Percentiles rank a stretch among this genome's conserved stretches.
These are phyloP conservation scores for Corella eumyota DNA, from an alignment of 23 tunicate species.

Conservation along the genomic window DNA sequence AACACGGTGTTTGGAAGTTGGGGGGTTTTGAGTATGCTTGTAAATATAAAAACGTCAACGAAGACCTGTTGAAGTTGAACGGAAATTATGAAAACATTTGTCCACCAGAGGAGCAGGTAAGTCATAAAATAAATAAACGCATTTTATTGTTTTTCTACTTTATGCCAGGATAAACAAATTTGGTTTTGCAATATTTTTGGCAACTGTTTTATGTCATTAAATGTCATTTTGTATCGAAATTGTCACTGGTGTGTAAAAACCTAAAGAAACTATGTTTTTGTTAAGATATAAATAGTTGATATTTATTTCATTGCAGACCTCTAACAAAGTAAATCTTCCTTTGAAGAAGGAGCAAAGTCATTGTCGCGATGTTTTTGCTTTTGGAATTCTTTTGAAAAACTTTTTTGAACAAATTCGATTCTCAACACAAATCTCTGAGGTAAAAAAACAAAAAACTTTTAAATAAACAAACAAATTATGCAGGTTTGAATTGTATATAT, in stretches of 20 bases:
- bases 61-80: constrained; percentile 12
- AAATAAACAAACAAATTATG: neutral
- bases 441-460: neutral
- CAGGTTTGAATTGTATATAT: neutral
- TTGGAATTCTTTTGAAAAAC: constrained; percentile 45
- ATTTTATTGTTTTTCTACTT: too few relatives aligned
- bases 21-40: constrained; percentile 68
- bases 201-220: neutral
- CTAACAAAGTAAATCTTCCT: constrained; percentile 17
- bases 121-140: neutral
- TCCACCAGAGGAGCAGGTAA: constrained; percentile 69
- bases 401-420: constrained; percentile 48
- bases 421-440: constrained; percentile 28
- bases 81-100: neutral
- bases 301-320: too few relatives aligned
- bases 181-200: neutral
- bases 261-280: too few relatives aligned
- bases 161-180: too few relatives aligned
- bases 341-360: constrained; percentile 18
- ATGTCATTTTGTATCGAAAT: neutral
- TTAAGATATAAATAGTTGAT: too few relatives aligned
- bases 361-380: constrained; percentile 65
- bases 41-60: constrained; percentile 43
- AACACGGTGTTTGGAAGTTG: constrained; percentile 73
- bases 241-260: neutral